Percentiles rank a stretch among this genome's conserved stretches.
Conservation (phyloP, 2,113 vertebrate species). For the Tachycineta bicolor region DNA sequence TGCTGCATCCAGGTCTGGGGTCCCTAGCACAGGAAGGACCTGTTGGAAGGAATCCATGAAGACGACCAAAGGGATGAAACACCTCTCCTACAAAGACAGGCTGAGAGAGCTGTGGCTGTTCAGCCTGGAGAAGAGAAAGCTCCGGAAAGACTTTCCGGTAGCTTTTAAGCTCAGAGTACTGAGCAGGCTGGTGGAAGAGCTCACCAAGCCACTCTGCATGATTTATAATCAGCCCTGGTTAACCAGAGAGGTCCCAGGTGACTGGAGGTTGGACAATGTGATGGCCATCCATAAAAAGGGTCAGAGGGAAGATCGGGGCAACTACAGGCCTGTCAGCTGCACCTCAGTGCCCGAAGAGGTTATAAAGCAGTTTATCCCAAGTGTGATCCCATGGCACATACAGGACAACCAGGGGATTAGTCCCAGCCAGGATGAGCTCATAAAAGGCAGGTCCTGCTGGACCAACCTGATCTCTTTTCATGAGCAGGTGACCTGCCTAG, state of each 20-base stretch:
- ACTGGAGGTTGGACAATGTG: not conserved
- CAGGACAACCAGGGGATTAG: not conserved
- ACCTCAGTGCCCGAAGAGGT: not conserved
- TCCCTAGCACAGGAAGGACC: not conserved
- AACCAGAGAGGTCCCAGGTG: not conserved
- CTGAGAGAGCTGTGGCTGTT: not conserved
- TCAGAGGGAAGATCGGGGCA: not conserved
- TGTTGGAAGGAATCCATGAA: not conserved
- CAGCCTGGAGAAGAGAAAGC: not conserved
- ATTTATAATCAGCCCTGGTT: not conserved
- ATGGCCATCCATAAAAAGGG: not conserved
- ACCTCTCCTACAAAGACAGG: not conserved
- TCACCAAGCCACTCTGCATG: not conserved
- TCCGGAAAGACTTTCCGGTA: fast-evolving
- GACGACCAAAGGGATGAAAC: not conserved
- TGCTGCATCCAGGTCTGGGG: not conserved
- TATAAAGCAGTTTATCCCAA: not conserved
- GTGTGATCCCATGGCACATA: not conserved
- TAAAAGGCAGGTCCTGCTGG: not conserved
- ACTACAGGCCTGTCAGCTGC: not conserved
- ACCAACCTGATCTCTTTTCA: not conserved
- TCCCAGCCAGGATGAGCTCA: not conserved
- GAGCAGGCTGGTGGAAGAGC: not conserved
- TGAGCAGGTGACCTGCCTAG: not conserved
- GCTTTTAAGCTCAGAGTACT: not conserved